A percentile compares a stretch with the other conserved stretches of the same genome.
phyloP scores from a whole-genome alignment of 2,113 vertebrate genomes.

The Equus quagga region DNA sequence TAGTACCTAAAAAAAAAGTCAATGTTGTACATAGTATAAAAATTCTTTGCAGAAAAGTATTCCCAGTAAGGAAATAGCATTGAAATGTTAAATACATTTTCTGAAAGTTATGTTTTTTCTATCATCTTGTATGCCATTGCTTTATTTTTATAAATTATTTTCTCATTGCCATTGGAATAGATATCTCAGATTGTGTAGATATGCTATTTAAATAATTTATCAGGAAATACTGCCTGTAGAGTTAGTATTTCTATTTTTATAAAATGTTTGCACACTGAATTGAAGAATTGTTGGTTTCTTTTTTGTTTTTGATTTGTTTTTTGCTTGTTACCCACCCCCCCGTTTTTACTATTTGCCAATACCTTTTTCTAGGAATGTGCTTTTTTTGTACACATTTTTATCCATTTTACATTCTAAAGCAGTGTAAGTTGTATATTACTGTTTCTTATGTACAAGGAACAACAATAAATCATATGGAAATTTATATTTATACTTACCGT shows the following conservation, averaged over 20 bases:
- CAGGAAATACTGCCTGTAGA: slow-evolving; percentile 95
- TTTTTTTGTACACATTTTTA: slow-evolving; percentile 96
- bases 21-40: slow-evolving; percentile 96
- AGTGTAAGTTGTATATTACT: slow-evolving; percentile 88
- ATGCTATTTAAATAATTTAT: slow-evolving; percentile 99
- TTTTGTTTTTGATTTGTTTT: slow-evolving; percentile 89
- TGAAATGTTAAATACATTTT: slow-evolving; percentile 89
- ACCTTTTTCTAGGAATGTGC: slow-evolving; percentile 88
- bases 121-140: slow-evolving; percentile 91
- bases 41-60: slow-evolving; percentile 89
- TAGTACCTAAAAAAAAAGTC: slow-evolving; percentile 87
- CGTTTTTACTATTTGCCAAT: slow-evolving; percentile 90
- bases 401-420: slow-evolving; percentile 91
- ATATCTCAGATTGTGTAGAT: slow-evolving; percentile 97
- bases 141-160: slow-evolving; percentile 98
- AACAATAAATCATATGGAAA: slow-evolving; percentile 88
- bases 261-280: slow-evolving; percentile 99
- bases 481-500: slow-evolving; percentile 85
- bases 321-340: slow-evolving; percentile 83
- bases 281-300: slow-evolving; percentile 91
- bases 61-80: slow-evolving; percentile 91
- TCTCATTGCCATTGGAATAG: slow-evolving; percentile 92
- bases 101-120: slow-evolving; percentile 88
- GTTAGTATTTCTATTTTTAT: slow-evolving; percentile 98
- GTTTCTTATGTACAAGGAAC: slow-evolving; percentile 87